These are phyloP conservation scores for Drosophila kambysellisi DNA, from an alignment of 2,888 invertebrate genomes.

Conservation along the genomic window DNA sequence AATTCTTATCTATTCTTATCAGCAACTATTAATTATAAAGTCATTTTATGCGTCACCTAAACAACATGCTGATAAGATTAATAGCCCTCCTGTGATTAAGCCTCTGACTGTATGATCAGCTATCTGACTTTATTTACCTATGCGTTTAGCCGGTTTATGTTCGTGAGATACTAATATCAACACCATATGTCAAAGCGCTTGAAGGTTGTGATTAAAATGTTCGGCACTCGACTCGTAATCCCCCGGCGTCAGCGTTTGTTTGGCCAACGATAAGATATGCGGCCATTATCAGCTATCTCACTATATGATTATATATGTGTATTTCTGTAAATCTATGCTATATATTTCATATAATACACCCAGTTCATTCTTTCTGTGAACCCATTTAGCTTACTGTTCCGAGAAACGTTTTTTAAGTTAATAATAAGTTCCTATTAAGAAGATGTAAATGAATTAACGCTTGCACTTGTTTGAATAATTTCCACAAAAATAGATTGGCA, in stretches of 20 bases:
- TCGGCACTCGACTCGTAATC: slow-evolving; percentile 1
- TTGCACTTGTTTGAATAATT: slow-evolving; percentile 6
- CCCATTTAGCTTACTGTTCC: neutral
- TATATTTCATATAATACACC: neutral
- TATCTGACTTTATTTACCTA: neutral
- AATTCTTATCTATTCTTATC: slow-evolving; percentile 5
- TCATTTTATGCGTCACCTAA: slow-evolving; percentile 6
- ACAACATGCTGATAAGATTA: slow-evolving; percentile 4
- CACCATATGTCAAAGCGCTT: neutral
- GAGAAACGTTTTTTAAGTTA: neutral
- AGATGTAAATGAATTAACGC: neutral
- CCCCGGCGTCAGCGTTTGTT: slow-evolving; percentile 1
- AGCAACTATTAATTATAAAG: neutral
- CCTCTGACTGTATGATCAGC: neutral
- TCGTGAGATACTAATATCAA: neutral
- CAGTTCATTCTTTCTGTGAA: neutral
- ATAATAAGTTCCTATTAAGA: neutral
- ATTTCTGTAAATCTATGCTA: neutral
- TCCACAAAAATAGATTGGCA: slow-evolving; percentile 1
- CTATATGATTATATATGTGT: neutral
- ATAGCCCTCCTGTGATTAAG: neutral
- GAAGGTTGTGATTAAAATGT: neutral
- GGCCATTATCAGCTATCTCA: slow-evolving; percentile 1
- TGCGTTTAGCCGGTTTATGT: neutral
- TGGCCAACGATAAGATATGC: slow-evolving; percentile 6